phyloP scores from a whole-genome alignment of 2,888 invertebrate species.

The Toxonevra muliebris region DNA sequence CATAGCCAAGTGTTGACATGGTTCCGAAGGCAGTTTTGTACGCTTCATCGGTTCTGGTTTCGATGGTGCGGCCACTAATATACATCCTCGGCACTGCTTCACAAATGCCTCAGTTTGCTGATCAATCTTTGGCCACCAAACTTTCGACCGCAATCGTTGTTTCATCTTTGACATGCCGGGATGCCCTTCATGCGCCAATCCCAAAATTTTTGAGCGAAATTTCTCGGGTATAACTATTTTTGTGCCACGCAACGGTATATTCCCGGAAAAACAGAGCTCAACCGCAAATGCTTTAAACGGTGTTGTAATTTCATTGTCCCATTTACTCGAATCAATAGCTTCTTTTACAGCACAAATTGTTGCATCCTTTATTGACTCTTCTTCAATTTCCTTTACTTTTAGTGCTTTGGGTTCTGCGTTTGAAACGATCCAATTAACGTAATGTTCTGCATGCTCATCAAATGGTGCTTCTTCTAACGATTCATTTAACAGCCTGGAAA shows the following conservation, averaged over 20 bases:
- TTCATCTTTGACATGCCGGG: conserved; percentile 34
- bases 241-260: conserved; percentile 36
- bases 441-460: conserved; percentile 24
- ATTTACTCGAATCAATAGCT: conserved; percentile 18
- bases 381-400: conserved; percentile 23
- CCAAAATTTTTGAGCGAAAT: conserved; percentile 37
- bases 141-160: conserved; percentile 30
- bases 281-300: conserved; percentile 22
- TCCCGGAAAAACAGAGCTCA: conserved; percentile 35
- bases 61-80: conserved; percentile 13
- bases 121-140: conserved; percentile 36
- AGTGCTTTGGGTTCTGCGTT: conserved; percentile 28
- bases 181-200: conserved; percentile 53
- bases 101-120: conserved; percentile 28
- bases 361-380: conserved; percentile 20
- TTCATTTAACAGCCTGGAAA: conserved; percentile 28
- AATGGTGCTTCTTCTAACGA: conserved; percentile 8
- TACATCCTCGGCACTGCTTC: conserved; percentile 26
- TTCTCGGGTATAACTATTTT: conserved; percentile 33
- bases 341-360: conserved; percentile 23
- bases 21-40: conserved; percentile 45
- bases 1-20: conserved; percentile 39
- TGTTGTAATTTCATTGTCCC: conserved; percentile 14
- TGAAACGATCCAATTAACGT: conserved; percentile 21
- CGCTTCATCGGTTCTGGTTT: conserved; percentile 50